phyloP scores from a whole-genome alignment of 2,797 vertebrate genomes.

The Spondyliosoma cantharus region DNA sequence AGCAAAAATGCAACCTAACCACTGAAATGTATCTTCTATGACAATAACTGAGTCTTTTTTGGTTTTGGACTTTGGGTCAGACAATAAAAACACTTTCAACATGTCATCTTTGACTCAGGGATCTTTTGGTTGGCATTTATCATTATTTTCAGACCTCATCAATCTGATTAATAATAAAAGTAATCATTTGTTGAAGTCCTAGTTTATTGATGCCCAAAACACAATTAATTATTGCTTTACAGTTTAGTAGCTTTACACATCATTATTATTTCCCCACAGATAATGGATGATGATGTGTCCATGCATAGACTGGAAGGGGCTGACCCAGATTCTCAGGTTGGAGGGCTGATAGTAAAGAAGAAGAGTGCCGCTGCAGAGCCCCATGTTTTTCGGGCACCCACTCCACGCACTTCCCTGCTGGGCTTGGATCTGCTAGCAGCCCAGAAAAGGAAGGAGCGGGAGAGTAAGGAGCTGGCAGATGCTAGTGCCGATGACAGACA shows the following conservation, averaged over 20 bases:
- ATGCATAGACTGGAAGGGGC: conserved; percentile 92
- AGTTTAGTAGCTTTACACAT: neutral
- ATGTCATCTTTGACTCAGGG: neutral
- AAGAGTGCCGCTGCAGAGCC: conserved; percentile 89
- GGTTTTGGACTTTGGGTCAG: neutral
- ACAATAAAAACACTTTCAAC: neutral
- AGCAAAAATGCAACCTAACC: neutral
- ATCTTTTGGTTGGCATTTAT: neutral
- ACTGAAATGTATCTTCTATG: neutral
- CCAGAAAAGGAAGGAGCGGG: conserved; percentile 93
- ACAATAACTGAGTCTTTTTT: neutral
- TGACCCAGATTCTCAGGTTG: conserved; percentile 81
- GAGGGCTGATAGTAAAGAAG: conserved; percentile 92
- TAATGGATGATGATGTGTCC: conserved; percentile 86
- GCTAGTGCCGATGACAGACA: conserved; percentile 76
- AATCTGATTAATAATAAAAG: neutral
- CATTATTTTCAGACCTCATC: neutral
- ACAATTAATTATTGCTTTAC: neutral
- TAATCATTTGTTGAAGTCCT: too few species aligned
- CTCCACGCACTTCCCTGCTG: conserved; percentile 92
- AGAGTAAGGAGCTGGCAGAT: conserved; percentile 85
- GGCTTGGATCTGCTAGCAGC: conserved; percentile 94
- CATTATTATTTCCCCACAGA: conserved; percentile 53
- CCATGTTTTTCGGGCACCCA: conserved; percentile 94
- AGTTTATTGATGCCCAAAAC: neutral